phyloP scores from a whole-genome alignment of 2,113 vertebrate genomes.

The Chaenogobius annularis region DNA sequence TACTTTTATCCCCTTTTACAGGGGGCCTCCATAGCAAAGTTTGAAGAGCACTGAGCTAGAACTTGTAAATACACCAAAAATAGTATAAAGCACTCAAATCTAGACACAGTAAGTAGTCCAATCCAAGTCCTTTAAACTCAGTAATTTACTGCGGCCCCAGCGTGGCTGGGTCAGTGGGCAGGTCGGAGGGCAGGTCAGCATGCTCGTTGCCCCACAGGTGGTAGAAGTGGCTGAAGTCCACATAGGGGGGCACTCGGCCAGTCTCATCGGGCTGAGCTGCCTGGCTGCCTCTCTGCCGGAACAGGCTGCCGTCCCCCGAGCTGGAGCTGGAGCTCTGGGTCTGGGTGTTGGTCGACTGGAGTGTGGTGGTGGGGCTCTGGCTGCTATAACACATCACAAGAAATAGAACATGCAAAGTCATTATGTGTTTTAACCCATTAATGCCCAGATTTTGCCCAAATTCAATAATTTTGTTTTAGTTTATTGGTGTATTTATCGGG shows the following conservation, averaged over 20 bases:
- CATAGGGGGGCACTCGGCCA: slow-evolving; percentile 91
- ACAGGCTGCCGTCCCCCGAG: slow-evolving; percentile 93
- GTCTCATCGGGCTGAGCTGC: slow-evolving; percentile 93
- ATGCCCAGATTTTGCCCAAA: no score
- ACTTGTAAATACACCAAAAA: no score
- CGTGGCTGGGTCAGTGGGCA: neutral
- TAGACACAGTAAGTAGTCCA: no score
- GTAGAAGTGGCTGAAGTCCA: slow-evolving; percentile 97
- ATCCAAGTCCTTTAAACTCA: no score
- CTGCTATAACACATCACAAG: slow-evolving; percentile 63
- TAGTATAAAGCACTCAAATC: no score
- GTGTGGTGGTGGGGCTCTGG: slow-evolving; percentile 93
- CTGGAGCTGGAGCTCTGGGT: slow-evolving; percentile 98
- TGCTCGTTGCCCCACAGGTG: slow-evolving; percentile 91
- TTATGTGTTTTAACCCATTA: no score
- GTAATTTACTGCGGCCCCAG: neutral
- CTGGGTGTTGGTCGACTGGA: slow-evolving; percentile 94
- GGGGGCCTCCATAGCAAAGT: no score
- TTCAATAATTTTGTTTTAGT: no score
- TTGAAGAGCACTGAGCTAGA: no score
- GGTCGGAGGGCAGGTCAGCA: slow-evolving; percentile 71
- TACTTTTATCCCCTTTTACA: no score
- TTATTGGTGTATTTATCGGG: no score
- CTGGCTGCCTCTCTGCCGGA: slow-evolving; percentile 89
- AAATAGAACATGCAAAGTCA: neutral